These are phyloP conservation scores for Drosophila ezoana DNA, from an alignment of 2,888 invertebrate genomes.

Conservation along the genomic window DNA sequence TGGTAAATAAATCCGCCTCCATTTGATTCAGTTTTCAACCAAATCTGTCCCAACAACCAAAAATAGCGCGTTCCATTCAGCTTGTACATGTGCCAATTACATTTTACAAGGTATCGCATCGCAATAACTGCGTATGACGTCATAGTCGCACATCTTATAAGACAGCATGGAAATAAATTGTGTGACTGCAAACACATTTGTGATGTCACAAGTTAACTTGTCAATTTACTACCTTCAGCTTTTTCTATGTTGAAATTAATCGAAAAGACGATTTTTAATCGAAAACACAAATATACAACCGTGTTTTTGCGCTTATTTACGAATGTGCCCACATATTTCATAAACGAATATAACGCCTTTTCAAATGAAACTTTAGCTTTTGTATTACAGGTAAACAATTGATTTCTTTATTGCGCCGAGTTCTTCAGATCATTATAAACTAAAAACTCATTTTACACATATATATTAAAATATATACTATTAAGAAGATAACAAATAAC, in stretches of 20 bases:
- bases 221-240: neutral
- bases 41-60: constrained; percentile 3
- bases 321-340: neutral
- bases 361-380: neutral
- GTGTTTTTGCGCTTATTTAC: neutral
- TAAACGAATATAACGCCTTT: neutral
- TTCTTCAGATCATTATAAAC: constrained; percentile 37
- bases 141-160: neutral
- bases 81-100: neutral
- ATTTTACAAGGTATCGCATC: neutral
- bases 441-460: constrained; percentile 41
- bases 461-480: constrained; percentile 37
- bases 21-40: constrained; percentile 12
- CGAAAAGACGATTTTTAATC: constrained; percentile 6
- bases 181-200: neutral
- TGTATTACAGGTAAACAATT: constrained; percentile 42
- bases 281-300: neutral
- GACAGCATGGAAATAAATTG: neutral
- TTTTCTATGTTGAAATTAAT: neutral
- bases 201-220: neutral
- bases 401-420: constrained; percentile 55
- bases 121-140: neutral
- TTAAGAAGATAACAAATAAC: constrained; percentile 73
- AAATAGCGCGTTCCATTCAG: neutral
- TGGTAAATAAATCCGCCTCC: constrained; percentile 65